phyloP scores from a whole-genome alignment of 2,797 vertebrate genomes.

The Hydrophis major region DNA sequence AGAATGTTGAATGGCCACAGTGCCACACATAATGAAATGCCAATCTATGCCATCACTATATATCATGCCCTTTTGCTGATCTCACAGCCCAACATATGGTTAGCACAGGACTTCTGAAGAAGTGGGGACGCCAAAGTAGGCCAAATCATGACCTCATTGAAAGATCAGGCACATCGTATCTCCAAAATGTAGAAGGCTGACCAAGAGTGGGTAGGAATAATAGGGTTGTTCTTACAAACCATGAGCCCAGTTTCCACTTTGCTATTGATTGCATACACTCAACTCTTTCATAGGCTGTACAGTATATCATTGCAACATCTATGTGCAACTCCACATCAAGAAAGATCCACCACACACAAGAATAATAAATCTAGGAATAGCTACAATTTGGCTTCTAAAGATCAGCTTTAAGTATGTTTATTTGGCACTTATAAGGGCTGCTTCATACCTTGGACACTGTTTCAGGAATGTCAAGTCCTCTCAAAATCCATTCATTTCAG shows the following conservation, averaged over 20 bases:
- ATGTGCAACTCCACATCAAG: neutral
- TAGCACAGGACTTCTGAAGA: neutral
- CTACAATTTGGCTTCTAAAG: slow-evolving; percentile 15
- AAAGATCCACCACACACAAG: neutral
- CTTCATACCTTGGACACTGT: neutral
- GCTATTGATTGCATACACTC: too few species aligned
- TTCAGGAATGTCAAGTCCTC: neutral
- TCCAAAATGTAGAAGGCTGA: neutral
- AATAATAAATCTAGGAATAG: neutral
- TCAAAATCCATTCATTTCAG: neutral
- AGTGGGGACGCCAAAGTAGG: neutral
- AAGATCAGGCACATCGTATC: neutral
- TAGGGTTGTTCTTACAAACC: neutral
- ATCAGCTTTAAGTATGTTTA: neutral
- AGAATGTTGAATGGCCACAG: neutral
- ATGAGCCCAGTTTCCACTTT: neutral
- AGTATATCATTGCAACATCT: neutral
- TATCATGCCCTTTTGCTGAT: neutral
- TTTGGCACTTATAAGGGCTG: neutral
- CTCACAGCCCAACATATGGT: neutral
- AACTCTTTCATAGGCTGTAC: neutral
- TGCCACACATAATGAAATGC: neutral
- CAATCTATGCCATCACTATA: neutral
- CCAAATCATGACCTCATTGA: neutral
- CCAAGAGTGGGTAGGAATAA: neutral